Base-by-base conservation (phyloP, 2,797 vertebrate genomes). In the Pterois miles region DNA sequence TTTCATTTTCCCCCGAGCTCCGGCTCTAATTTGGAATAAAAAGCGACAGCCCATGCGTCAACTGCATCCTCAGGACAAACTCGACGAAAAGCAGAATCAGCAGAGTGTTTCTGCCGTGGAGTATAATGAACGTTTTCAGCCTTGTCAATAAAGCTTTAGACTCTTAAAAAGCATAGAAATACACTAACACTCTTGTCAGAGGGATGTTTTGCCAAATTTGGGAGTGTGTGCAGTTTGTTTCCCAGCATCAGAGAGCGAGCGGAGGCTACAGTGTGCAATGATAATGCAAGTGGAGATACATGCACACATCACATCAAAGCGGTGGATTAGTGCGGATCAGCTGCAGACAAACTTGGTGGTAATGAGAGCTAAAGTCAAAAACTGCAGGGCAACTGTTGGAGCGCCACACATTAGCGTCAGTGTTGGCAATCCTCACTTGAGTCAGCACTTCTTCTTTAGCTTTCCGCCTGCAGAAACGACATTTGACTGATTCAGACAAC, bases 251-350 rank as follows among this genome's bases (percentile, higher is more conserved):
- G 56, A 38, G 65, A n/a, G 23, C 20, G 38, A 46, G 71, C 2
- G 60, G 46, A 71, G 76, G 57, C 70, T 71, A 2, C 86, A 67
- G 62, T 74, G 78, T 78, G 63, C 65, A 52, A 73, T 62, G 66
- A 82, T 85, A 77, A 82, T 38, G 38, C 76, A 38, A 76, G 64
- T 54, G 56, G 6, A 83, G 67, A 58, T 67, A 65, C 80, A 64
- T 71, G 78, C 71, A 31, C 68, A 50, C 69, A 56, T 80, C 79
- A 74, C 87, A 87, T 90, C 87, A 90, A 85, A 91, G 90, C 66
- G 0, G 43, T 27, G 87, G 86, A 91, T 90, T 90, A 89, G 63
- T 8, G 74, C n/a, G 62, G 89, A 79, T 92, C 80, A 90, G 83
- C 88, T 74, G 22, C 86, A 87, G 80, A 85, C 81, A 80, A 82